phyloP scores from a whole-genome alignment of 2,113 vertebrate species.

The Hyperoodon ampullatus region DNA sequence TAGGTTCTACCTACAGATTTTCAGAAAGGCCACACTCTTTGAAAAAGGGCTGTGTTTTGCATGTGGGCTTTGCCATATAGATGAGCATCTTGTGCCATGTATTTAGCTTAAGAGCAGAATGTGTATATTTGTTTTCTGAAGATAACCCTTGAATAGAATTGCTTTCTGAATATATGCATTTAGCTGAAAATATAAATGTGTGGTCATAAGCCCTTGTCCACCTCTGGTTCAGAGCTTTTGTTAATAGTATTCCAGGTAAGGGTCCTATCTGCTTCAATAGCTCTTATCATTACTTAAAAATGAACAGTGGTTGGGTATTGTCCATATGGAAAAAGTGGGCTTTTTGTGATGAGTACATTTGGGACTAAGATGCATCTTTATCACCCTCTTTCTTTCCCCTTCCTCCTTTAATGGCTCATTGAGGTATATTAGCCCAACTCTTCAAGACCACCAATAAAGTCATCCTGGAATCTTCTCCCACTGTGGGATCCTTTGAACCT shows the following conservation, averaged over 20 bases:
- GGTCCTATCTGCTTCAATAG: slow-evolving; percentile 3
- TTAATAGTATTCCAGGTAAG: slow-evolving; percentile 62
- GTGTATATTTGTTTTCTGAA: slow-evolving; percentile 35
- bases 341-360: slow-evolving; percentile 51
- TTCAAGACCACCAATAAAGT: slow-evolving; percentile 59
- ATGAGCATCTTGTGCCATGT: background rate
- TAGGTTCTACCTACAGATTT: background rate
- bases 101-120: background rate
- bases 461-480: slow-evolving; percentile 48
- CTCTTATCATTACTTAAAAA: slow-evolving; percentile 67
- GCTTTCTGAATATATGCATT: slow-evolving; percentile 55
- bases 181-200: slow-evolving; percentile 56
- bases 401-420: slow-evolving; percentile 64
- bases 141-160: slow-evolving; percentile 1
- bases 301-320: background rate
- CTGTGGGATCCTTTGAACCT: background rate
- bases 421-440: slow-evolving; percentile 52
- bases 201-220: slow-evolving; percentile 54
- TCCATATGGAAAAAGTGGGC: slow-evolving; percentile 37
- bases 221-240: slow-evolving; percentile 61
- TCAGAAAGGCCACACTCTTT: background rate
- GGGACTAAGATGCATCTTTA: slow-evolving; percentile 59
- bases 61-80: background rate
- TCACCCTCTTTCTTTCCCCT: slow-evolving; percentile 38
- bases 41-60: background rate